Base-by-base conservation (phyloP, 2,113 vertebrate species). In the Tinamus guttatus region DNA sequence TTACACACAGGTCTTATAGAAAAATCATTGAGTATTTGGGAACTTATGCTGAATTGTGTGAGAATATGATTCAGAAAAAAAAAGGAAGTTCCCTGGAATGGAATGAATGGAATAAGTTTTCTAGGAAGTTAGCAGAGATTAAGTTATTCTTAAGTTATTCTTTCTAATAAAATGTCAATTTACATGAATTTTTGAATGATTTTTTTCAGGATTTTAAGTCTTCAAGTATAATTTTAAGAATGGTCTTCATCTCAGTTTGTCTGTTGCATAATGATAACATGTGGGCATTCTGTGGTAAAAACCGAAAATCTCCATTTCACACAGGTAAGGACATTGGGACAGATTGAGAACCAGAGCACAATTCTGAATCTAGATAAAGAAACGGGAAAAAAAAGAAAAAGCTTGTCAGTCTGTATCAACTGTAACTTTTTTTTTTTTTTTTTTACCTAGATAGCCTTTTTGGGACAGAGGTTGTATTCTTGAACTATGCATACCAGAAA, bases 121-220 rank as follows among this genome's bases (percentile, higher is more conserved):
- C 73, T 69, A 11, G 13, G 30, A 92, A 58, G 16, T 34, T 85
- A 69, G 30, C 2, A 63, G n/a, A 77, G 17, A 88, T 49, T 1
- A 88, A 80, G 27, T 59, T 87, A 81, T 17, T 90, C 60, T 49
- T 1, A 88, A 80, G 27, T 59, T 87, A 81, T 17, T 90, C 60
- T 82, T 88, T 43, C 32, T 71, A 41, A 78, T 32, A 86, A 40
- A 82, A 83, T 14, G 21, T 45, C 30, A 20, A 7, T 27, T 27
- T 92, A 21, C 11, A 74, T 70, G 15, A 45, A 3, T 90, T 83
- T 91, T 88, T 30, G 21, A n/a, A n/a, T n/a, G 47, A 21, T 0
- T 71, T 73, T 56, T 38, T 60, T n/a, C 17, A 64, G 8, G 65
- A 34, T 65, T 59, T 52, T 14, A n/a, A 79, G 43, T n/a, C 30